phyloP scores from a whole-genome alignment of 2,888 invertebrate species.

The Papilio gigon region DNA sequence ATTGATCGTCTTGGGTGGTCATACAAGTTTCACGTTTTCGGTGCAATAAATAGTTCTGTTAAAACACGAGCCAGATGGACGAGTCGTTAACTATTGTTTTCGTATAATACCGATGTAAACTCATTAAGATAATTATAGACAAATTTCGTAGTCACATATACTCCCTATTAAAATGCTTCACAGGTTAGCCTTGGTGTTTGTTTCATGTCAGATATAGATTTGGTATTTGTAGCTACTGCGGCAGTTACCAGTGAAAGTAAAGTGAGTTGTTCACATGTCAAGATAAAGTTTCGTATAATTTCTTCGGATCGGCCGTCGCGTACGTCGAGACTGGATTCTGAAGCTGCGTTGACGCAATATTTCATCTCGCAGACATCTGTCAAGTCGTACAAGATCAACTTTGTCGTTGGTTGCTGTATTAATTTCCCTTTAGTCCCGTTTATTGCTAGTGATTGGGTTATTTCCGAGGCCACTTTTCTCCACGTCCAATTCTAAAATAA shows the following conservation, averaged over 20 bases:
- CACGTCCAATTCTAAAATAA: conserved; percentile 63
- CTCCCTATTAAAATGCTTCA: background rate
- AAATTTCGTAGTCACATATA: background rate
- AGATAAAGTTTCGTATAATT: conserved; percentile 43
- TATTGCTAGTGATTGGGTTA: conserved; percentile 77
- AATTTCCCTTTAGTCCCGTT: conserved; percentile 72
- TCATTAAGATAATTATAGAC: conserved; percentile 47
- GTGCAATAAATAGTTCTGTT: conserved; percentile 73
- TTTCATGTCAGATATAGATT: background rate
- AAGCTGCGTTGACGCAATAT: conserved; percentile 61
- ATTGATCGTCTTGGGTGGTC: conserved; percentile 80
- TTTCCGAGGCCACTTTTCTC: conserved; percentile 69
- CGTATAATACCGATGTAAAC: conserved; percentile 62
- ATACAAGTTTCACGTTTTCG: conserved; percentile 60
- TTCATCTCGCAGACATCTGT: conserved; percentile 74
- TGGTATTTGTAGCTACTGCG: background rate
- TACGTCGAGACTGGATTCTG: conserved; percentile 47
- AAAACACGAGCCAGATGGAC: conserved; percentile 56
- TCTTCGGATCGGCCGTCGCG: conserved; percentile 51
- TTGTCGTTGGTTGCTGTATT: conserved; percentile 71
- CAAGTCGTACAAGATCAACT: conserved; percentile 70
- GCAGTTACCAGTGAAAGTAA: background rate
- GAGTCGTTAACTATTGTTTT: conserved; percentile 58
- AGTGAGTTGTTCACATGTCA: conserved; percentile 30
- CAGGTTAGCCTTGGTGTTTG: background rate